Conservation (phyloP, 2,797 vertebrate species). For the Falco concolor region DNA sequence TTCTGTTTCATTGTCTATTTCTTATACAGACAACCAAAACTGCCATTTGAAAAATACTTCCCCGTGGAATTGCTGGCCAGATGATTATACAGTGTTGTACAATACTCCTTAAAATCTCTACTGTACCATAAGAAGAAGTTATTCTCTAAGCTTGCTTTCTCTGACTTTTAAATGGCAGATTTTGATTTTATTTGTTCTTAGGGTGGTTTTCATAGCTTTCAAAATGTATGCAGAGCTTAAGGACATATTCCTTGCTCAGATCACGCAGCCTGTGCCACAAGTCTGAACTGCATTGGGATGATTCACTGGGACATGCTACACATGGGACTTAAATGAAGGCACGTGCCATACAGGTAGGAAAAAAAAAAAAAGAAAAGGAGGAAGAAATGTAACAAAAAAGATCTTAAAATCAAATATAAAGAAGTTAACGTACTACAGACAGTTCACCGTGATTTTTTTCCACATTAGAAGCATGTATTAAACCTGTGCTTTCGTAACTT, state of each 20-base stretch:
- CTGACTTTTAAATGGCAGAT: neutral
- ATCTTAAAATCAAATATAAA: neutral
- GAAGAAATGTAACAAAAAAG: neutral
- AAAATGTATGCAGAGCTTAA: neutral
- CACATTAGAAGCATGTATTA: neutral
- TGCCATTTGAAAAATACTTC: neutral
- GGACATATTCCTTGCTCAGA: neutral
- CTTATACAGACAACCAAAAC: neutral
- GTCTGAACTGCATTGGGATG: neutral
- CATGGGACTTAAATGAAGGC: neutral
- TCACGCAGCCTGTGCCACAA: neutral
- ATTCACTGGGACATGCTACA: neutral
- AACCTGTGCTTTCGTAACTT: neutral
- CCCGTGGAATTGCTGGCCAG: neutral
- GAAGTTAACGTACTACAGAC: neutral
- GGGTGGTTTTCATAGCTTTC: neutral
- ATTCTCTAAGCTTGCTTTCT: neutral
- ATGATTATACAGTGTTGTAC: neutral
- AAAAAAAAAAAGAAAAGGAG: neutral
- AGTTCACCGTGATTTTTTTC: neutral
- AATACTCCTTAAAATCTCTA: neutral
- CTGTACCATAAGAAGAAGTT: neutral
- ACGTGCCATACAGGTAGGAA: neutral
- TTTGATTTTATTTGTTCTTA: neutral
- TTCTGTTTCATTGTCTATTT: neutral